Conservation (phyloP, 35 echinoderm and acorn worm genomes). For the Ophiothrix spiculata region DNA sequence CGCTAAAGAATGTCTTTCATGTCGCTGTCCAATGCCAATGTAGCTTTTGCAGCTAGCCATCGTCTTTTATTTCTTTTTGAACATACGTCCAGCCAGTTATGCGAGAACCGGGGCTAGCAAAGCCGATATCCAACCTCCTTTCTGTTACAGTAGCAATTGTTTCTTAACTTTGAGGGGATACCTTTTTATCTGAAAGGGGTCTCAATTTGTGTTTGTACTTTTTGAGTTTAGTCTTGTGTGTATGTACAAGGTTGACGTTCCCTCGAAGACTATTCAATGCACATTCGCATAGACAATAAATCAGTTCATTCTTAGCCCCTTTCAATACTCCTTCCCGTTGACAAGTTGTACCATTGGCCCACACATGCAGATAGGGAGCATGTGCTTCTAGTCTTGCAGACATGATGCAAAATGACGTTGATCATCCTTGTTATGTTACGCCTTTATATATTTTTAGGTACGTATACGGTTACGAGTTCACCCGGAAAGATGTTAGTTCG, state of each 20-base stretch:
- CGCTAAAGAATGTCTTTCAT: constrained; percentile 45
- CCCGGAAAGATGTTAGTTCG: constrained; percentile 54
- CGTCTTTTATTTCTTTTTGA: not conserved
- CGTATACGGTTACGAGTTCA: constrained; percentile 10
- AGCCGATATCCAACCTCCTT: constrained; percentile 41
- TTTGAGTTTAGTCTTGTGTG: constrained; percentile 44
- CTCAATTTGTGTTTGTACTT: constrained; percentile 56
- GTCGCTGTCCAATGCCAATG: constrained; percentile 26
- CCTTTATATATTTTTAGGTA: constrained; percentile 29
- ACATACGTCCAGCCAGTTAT: not conserved
- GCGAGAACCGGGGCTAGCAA: constrained; percentile 15
- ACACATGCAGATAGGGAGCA: constrained; percentile 46
- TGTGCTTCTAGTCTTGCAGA: constrained; percentile 35
- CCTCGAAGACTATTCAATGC: constrained; percentile 53
- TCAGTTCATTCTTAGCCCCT: constrained; percentile 46
- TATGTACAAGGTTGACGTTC: constrained; percentile 21
- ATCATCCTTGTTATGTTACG: not conserved
- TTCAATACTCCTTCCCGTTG: constrained; percentile 53
- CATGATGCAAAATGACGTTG: constrained; percentile 31
- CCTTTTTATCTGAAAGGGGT: constrained; percentile 30
- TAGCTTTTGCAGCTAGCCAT: not conserved
- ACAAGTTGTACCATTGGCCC: constrained; percentile 39
- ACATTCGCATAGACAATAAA: constrained; percentile 56
- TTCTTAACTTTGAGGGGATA: constrained; percentile 3
- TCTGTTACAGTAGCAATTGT: constrained; percentile 19